Evolutionary conservation across 2,113 vertebrate genomes (phyloP).

Genomic region (Notechis scutatus): DNA sequence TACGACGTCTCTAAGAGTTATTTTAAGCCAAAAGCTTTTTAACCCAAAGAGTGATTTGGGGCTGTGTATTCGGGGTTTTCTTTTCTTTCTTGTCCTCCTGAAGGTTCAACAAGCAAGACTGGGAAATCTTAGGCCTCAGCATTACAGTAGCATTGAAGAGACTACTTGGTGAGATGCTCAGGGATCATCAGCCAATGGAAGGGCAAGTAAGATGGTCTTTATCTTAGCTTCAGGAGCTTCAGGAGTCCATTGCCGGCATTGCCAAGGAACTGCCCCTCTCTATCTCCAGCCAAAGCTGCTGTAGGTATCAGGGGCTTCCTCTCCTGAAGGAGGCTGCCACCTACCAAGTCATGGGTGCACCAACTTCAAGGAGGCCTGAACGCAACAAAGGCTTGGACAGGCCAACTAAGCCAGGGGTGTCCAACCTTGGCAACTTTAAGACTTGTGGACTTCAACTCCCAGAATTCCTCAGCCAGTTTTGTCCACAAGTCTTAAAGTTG

Average conservation of each 20-base stretch:
- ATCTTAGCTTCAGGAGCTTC: accelerated
- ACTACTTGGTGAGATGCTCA: neutral
- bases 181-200: neutral
- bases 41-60: neutral
- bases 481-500: too few relatives aligned
- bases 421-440: too few relatives aligned
- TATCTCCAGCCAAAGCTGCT: neutral
- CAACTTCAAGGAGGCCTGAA: neutral
- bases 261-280: neutral
- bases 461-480: too few relatives aligned
- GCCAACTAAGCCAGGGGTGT: too few relatives aligned
- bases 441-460: too few relatives aligned
- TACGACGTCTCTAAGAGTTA: too few relatives aligned
- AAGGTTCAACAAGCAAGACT: neutral
- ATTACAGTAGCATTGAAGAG: neutral
- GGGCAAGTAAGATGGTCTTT: neutral
- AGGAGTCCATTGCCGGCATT: accelerated
- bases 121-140: neutral
- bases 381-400: neutral
- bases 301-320: neutral
- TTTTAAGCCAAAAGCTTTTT: neutral
- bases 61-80: neutral
- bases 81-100: too few relatives aligned
- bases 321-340: neutral
- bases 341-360: neutral